Evolutionary conservation across 2,888 invertebrate species (phyloP).

Genomic region (Podabrus alpinus): DNA sequence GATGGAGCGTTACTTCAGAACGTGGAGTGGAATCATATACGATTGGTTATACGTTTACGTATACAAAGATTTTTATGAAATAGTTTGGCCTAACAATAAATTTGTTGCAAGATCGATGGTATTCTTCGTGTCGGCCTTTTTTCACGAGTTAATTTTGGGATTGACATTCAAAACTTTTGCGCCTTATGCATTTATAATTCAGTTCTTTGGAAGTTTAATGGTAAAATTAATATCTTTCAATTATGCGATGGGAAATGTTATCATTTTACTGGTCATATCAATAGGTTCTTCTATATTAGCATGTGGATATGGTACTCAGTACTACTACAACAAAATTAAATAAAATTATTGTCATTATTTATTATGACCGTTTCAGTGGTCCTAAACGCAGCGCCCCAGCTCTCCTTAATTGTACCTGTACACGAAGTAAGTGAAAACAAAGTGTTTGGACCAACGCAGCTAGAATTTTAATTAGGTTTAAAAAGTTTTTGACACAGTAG

Average conservation of each 20-base stretch:
- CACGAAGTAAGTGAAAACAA: no score
- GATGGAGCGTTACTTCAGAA: slow-evolving; percentile 82
- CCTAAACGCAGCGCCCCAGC: no score
- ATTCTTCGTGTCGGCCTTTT: slow-evolving; percentile 79
- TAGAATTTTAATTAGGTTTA: no score
- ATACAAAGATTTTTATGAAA: slow-evolving; percentile 69
- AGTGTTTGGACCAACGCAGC: no score
- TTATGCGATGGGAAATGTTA: not conserved
- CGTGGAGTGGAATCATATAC: slow-evolving; percentile 94
- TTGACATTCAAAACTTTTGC: slow-evolving; percentile 78
- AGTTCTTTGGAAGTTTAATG: no score
- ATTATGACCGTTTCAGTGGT: no score
- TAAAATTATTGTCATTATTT: not conserved
- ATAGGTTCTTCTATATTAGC: not conserved
- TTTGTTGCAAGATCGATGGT: slow-evolving; percentile 60
- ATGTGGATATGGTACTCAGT: not conserved
- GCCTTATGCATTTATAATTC: no score
- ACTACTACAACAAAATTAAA: not conserved
- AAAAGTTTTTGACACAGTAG: no score
- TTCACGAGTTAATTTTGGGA: slow-evolving; percentile 85
- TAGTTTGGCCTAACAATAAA: slow-evolving; percentile 55
- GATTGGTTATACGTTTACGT: slow-evolving; percentile 92
- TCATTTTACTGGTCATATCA: not conserved
- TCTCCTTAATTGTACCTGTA: no score
- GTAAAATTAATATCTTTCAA: no score